These are phyloP conservation scores for Mirounga angustirostris DNA, from an alignment of 2,113 vertebrate species.

Conservation along the genomic window DNA sequence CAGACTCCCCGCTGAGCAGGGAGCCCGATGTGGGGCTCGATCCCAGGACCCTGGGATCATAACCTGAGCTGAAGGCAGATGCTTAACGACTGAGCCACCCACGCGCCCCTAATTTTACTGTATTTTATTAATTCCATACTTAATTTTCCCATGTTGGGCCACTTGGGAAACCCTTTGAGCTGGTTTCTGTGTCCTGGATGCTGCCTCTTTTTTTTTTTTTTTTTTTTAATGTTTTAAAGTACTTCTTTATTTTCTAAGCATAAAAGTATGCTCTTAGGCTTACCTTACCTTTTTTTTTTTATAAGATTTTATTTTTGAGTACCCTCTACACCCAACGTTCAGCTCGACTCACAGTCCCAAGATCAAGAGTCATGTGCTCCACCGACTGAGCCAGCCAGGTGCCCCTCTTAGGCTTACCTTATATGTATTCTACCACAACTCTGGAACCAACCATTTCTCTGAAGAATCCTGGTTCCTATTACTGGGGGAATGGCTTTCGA, in stretches of 20 bases:
- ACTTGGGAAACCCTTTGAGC: not conserved
- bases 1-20: too few relatives aligned
- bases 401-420: not conserved
- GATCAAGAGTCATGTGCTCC: not conserved
- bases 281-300: not conserved
- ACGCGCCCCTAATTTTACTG: not conserved
- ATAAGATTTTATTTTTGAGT: not conserved
- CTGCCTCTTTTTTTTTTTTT: not conserved
- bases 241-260: not conserved
- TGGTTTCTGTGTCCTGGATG: not conserved
- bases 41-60: too few relatives aligned
- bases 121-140: constrained; percentile 32
- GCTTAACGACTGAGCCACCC: too few relatives aligned
- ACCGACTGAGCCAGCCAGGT: not conserved
- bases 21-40: too few relatives aligned
- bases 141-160: not conserved
- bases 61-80: too few relatives aligned
- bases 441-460: not conserved
- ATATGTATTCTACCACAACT: not conserved
- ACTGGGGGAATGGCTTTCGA: not conserved
- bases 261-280: not conserved
- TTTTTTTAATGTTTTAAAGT: not conserved
- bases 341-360: not conserved
- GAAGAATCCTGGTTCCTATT: not conserved
- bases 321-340: not conserved